Evolutionary conservation across 2,113 vertebrate genomes (phyloP).

Genomic region (Malaclemys terrapin): DNA sequence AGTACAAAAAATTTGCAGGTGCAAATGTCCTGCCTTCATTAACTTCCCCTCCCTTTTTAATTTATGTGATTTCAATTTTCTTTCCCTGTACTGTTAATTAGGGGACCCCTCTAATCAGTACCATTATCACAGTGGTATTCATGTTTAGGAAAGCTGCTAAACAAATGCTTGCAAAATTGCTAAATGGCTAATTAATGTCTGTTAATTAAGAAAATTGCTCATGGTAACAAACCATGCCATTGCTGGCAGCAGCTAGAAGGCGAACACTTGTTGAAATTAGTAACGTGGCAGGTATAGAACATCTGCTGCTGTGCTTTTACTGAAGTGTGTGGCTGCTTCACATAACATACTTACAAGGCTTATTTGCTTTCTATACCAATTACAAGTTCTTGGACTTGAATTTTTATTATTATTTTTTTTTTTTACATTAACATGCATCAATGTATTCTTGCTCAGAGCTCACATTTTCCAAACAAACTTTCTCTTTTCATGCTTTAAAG

Average conservation of each 20-base stretch:
- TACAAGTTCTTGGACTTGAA: slow-evolving; percentile 43
- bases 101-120: slow-evolving; percentile 90
- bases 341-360: slow-evolving; percentile 71
- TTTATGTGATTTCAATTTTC: slow-evolving; percentile 90
- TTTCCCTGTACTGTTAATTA: slow-evolving; percentile 92
- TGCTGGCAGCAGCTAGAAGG: slow-evolving; percentile 88
- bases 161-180: slow-evolving; percentile 94
- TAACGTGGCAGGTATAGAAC: slow-evolving; percentile 87
- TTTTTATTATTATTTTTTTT: fast-evolving
- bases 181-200: slow-evolving; percentile 97
- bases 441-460: slow-evolving; percentile 24
- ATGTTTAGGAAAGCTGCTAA: slow-evolving; percentile 95
- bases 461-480: slow-evolving; percentile 24
- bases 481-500: neutral
- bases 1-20: slow-evolving; percentile 89
- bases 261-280: slow-evolving; percentile 89
- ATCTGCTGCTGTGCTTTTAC: slow-evolving; percentile 78
- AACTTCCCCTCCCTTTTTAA: slow-evolving; percentile 88
- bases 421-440: slow-evolving; percentile 15
- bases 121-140: slow-evolving; percentile 92
- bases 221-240: slow-evolving; percentile 92
- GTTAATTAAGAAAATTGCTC: slow-evolving; percentile 96
- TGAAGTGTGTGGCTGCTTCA: slow-evolving; percentile 75
- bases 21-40: slow-evolving; percentile 88
- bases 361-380: slow-evolving; percentile 61